A percentile compares a stretch with the other conserved stretches of the same genome.
Conservation (phyloP, 2,888 invertebrate genomes). For the Chloroclysta siterata region DNA sequence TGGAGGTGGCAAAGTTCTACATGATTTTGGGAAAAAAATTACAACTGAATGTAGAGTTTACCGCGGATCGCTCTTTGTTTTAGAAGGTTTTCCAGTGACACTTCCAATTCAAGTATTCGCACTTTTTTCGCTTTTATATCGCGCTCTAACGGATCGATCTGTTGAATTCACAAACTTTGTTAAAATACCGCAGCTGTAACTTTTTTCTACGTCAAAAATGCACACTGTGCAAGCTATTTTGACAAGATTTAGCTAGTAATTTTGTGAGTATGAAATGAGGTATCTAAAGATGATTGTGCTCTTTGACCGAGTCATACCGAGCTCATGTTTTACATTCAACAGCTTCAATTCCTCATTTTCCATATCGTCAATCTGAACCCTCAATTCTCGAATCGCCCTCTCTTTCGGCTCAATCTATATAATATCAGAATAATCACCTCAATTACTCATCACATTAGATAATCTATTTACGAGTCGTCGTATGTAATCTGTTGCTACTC, state of each 20-base stretch:
- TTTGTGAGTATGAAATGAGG: constrained; percentile 22
- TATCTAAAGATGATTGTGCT: constrained; percentile 25
- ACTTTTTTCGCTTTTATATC: constrained; percentile 93
- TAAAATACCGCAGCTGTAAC: constrained; percentile 70
- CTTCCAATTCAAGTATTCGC: constrained; percentile 93
- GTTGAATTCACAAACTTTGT: constrained; percentile 50
- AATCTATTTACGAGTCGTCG: constrained; percentile 1
- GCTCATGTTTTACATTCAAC: constrained; percentile 75
- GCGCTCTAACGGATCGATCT: constrained; percentile 94
- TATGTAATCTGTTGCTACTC: constrained; percentile 38
- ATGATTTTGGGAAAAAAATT: constrained; percentile 69
- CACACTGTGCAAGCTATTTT: neutral
- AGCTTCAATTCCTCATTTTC: constrained; percentile 91
- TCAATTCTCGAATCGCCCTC: constrained; percentile 91
- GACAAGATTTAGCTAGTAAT: neutral
- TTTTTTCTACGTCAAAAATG: constrained; percentile 55
- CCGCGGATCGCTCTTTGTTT: constrained; percentile 88
- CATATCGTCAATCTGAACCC: constrained; percentile 93
- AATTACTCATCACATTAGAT: constrained; percentile 2
- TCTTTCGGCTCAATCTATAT: constrained; percentile 93
- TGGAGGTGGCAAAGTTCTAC: constrained; percentile 10
- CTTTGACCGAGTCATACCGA: constrained; percentile 63
- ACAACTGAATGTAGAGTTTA: constrained; percentile 74
- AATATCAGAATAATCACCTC: constrained; percentile 24
- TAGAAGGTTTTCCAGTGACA: constrained; percentile 91